Evolutionary conservation across 2,888 invertebrate genomes (phyloP), one percentile per base, ranked within the genome.

Genomic region (Leucoptera coffeella): DNA sequence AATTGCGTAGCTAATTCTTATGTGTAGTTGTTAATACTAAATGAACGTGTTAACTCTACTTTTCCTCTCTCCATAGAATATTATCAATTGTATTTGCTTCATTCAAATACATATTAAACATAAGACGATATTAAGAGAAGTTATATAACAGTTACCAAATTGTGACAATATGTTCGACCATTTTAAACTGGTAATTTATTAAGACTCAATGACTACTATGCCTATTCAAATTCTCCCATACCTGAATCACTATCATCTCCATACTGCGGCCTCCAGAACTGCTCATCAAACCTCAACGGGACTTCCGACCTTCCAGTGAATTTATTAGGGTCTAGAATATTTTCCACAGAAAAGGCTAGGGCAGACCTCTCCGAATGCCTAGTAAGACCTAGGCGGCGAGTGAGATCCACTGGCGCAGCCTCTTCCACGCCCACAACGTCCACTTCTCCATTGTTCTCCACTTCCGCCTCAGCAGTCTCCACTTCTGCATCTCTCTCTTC

Each of bases 241-340:
- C 71, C 71, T 23, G 72, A 71, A 42, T 78, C 78, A 45, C 75
- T 75, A 30, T 78, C 78, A 26, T 76, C 73, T 33, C 75, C 59
- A 32, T 67, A 71, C 36, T 71, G 72, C 22, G 72, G 72, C 35
- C 71, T 55, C 69, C 59, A 61, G 45, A 76, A 77, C 44, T 75
- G 77, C 50, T 74, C 76, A 40, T 56, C 75, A 45, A 62, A 79
- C 44, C 67, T 57, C 32, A 74, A 47, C 14, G 72, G 71, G 9
- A 57, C 61, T 29, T 74, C 74, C 6, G 72, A 64, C 41, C 77
- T 60, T 15, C 89, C 89, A 14, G 89, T 90, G 52, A 91, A 91
- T 64, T 91, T 91, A 42, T 82, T 90, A 3, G 91, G 91, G 56
- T 91, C 90, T 38, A 91, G 61, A 35, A 91, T 91, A 47, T 91